Base-by-base conservation (phyloP, 2,797 vertebrate species). In the Chaetodon trifasciatus region DNA sequence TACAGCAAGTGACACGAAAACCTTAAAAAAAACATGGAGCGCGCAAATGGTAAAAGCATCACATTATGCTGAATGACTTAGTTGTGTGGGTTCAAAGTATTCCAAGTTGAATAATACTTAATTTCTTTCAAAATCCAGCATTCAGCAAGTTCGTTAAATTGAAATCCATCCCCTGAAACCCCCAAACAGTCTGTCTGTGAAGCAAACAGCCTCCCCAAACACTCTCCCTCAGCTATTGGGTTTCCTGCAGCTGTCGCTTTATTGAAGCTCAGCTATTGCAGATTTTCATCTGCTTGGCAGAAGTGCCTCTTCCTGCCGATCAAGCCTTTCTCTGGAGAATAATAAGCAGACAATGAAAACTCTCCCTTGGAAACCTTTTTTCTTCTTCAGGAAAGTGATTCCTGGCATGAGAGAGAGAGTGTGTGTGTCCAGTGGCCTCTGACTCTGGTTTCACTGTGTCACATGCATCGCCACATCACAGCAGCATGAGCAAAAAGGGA, bases 211-310 rank as follows among this genome's bases (percentile, higher is more conserved):
- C 83, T 72, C 85, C 52, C 64, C 79, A 82, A 88, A 90, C 81
- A 71, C 70, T 83, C 81, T 84, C 82, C 67, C 76, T 65, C 37
- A 76, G 80, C 87, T 89, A 90, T 92, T 86, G 63, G 66, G 85
- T 93, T 94, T 93, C 92, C 90, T 88, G 89, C 95, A 96, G 94
- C 93, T 95, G 95, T 94, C 72, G 66, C 79, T 78, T 84, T 78
- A 79, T 84, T 84, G 87, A 91, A 88, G 76, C 86, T 91, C 81
- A 86, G 84, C 88, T 72, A 90, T 76, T 90, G 74, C 86, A 91
- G 86, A 94, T 88, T 90, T 83, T 93, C 90, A 92, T 94, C 91
- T 92, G 90, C 86, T 87, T 91, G 89, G 92, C 88, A 92, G 79
- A 88, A 88, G 82, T 86, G 74, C 76, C 79, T 88, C 89, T 82